Evolutionary conservation across 2,113 vertebrate species (phyloP), one percentile per base, ranked within the genome.

Genomic region (Cavia porcellus): DNA sequence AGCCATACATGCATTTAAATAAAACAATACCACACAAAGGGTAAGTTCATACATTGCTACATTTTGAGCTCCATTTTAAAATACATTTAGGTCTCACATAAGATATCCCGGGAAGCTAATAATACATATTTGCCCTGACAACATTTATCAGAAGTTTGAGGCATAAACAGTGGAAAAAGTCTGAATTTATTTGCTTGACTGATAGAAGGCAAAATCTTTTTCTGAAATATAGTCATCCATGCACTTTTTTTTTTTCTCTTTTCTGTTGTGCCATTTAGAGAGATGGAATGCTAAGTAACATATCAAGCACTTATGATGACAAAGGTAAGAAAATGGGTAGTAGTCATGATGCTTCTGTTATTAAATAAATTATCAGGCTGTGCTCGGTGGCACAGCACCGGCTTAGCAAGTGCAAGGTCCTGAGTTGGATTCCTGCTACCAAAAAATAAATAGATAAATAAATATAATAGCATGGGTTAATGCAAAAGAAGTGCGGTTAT

Each of bases 241-340:
- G 9, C 52, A 25, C 79, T 0, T 91, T 91, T 83, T 0, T 91
- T 91, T 91, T 90, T 95, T 94, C 45, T 92, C 57, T 79, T 96
- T 87, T 82, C 81, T 92, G 10, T 93, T 93, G 19, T 86, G 15
- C 38, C 17, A 83, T 96, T 55, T 79, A 98, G 97, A 93, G 42
- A 92, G 84, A 94, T 61, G 95, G 19, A 95, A 3, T 30, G 5
- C 3, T 12, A 24, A 82, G 19, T 86, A 82, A 38, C 90, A 96
- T 50, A 20, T 3, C 85, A 86, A 97, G 55, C 86, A 1, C 0
- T 93, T 28, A 13, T 50, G 89, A 95, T 83, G 64, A 87, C 1
- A 96, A 7, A 98, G 97, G 97, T 98, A 96, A 98, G 97, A 92
- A 84, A 93, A 70, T 86, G 2, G 50, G 95, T 38, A 95, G 68